Base-by-base conservation (phyloP, 2,797 vertebrate species). In the Morus bassanus region DNA sequence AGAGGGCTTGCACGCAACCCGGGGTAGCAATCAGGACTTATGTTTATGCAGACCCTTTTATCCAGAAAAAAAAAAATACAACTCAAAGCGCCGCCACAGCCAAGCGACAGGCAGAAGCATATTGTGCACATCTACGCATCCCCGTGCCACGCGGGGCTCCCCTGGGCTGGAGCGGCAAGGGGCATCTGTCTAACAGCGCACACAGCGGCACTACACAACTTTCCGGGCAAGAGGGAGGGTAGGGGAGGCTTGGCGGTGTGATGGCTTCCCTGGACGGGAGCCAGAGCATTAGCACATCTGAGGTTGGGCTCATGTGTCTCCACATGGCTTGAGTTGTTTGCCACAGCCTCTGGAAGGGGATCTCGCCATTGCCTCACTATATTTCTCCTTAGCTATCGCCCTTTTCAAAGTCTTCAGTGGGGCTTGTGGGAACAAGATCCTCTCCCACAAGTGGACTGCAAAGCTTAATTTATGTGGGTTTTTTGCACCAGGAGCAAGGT, bases 211-310 rank as follows among this genome's bases (percentile, higher is more conserved):
- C 25, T 9, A 78, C 64, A 80, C 31, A 28, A 37, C 92, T 79
- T 37, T 8, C 46, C 0, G 10, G 68, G 88, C 75, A 45, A 60
- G 35, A 68, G 46, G 50, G 74, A 86, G 59, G 57, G 87, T 6
- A 67, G 53, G 64, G 76, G n/a, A 69, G 39, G n/a, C 85, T 65
- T 19, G 7, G 22, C 2, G 16, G 56, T 31, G 13, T 2, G 3
- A 51, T 31, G 7, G 61, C 54, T 91, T 84, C 77, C 70, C 74
- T 95, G 95, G 93, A 88, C 2, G 2, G 53, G 7, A 81, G 93
- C 96, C 96, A 96, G 88, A 54, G 74, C 67, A 93, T 96, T 91
- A 91, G 39, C 93, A 96, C 51, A 85, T 89, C 93, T 89, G 85
- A 91, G 73, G n/a, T 45, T 59, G 65, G 67, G 39, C 77, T 86